Base-by-base conservation (phyloP, 1,140 invertebrate species). In the Dreissena rostriformis region DNA sequence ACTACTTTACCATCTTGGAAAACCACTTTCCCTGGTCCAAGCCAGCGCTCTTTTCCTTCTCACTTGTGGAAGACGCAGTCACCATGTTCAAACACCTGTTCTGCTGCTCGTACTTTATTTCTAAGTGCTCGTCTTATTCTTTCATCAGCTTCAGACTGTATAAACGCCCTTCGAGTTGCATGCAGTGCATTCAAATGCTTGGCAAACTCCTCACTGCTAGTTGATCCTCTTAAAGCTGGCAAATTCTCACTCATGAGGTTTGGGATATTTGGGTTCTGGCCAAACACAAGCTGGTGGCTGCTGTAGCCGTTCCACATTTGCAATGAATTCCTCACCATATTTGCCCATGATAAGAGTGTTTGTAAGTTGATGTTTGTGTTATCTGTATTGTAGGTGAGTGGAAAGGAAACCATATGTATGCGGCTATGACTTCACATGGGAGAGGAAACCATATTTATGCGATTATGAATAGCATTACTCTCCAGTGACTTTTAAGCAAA, bases 281-380 rank as follows among this genome's bases (percentile, higher is more conserved):
- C 82, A 85, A 86, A 86, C n/a, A 86, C 82, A 74, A 85, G 66
- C 61, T 86, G 86, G 52, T 86, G 61, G 65, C 82, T 79, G 76
- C 76, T 77, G 65, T 70, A 86, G 68, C 86, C 82, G 80, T 86
- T 75, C 53, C 68, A 80, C 82, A 84, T 86, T 81, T 86, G 82
- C 29, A 86, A 71, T 24, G 74, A 78, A 73, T 86, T 84, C 39
- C 70, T 75, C 39, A 70, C 76, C 86, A 79, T 79, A 53, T 39
- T 39, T 39, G 39, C 39, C 39, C 2, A 39, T 39, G 39, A 39
- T 39, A 39, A 39, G 8, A 39, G 49, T 52, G 63, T 79, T 39
- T 79, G 76, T 65, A 65, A 68, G 65, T 79, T 49, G 29, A 79
- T 65, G 14, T 79, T 79, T 55, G 24, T 51, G 49, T 28, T 39